These are phyloP conservation scores for Bimastos eiseni DNA, from an alignment of 2,888 invertebrate genomes.

Conservation along the genomic window DNA sequence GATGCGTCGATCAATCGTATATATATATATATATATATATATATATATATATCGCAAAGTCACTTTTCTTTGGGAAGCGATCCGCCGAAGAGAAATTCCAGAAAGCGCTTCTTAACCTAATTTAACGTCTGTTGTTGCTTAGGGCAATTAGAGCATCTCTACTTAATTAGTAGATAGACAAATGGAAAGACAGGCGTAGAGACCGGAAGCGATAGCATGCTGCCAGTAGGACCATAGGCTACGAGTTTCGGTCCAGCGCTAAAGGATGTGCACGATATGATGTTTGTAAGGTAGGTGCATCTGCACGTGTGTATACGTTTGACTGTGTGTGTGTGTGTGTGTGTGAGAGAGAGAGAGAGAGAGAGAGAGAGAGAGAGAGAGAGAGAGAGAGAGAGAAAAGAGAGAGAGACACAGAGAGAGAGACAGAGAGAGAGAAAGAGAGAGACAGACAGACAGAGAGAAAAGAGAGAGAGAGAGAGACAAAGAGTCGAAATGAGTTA, in stretches of 20 bases:
- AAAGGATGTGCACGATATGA: neutral
- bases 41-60: neutral
- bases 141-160: neutral
- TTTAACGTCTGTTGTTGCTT: neutral
- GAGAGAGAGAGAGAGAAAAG: too few species aligned
- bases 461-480: too few species aligned
- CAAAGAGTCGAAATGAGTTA: too few species aligned
- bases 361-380: too few species aligned
- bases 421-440: too few species aligned
- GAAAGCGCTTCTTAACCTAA: neutral
- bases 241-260: too few species aligned
- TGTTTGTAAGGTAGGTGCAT: neutral
- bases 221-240: too few species aligned
- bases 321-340: too few species aligned
- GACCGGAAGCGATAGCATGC: neutral
- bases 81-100: neutral
- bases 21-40: neutral
- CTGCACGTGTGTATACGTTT: too few species aligned
- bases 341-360: too few species aligned
- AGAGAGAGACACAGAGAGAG: too few species aligned
- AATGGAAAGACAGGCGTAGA: neutral
- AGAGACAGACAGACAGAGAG: too few species aligned
- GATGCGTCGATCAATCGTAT: neutral
- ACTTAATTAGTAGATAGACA: neutral
- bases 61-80: neutral